Evolutionary conservation across 2,113 vertebrate species (phyloP).

Genomic region (Herpetotheres cachinnans): DNA sequence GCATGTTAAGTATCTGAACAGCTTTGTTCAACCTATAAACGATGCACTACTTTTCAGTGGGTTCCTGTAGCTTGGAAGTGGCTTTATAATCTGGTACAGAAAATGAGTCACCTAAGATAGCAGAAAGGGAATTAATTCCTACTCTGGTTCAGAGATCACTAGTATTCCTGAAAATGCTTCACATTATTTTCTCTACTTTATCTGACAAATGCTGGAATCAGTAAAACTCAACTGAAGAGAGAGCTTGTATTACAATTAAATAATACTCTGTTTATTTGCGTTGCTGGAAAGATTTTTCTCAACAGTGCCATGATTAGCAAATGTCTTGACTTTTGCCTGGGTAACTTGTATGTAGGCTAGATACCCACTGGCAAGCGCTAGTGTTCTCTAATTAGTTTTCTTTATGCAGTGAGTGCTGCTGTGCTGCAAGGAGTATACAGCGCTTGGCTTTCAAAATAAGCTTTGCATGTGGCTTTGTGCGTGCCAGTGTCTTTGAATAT

Average conservation of each 20-base stretch:
- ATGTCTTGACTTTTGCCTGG: background rate
- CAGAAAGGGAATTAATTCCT: background rate
- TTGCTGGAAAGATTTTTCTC: background rate
- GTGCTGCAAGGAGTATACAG: background rate
- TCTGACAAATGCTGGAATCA: background rate
- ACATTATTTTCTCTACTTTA: background rate
- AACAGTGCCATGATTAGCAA: background rate
- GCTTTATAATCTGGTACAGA: background rate
- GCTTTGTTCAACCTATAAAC: background rate
- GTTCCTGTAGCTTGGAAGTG: background rate
- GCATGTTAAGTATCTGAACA: background rate
- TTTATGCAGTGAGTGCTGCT: background rate
- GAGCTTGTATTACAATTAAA: background rate
- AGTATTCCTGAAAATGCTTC: background rate
- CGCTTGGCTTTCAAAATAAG: constrained; percentile 19
- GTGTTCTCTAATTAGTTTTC: background rate
- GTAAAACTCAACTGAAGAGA: background rate
- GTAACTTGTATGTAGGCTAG: background rate
- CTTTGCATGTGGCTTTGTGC: background rate
- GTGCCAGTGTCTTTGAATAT: background rate
- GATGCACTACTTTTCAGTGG: background rate
- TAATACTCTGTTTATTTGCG: rapidly evolving
- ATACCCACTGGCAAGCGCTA: background rate
- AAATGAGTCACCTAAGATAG: background rate
- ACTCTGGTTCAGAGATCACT: background rate